Evolutionary conservation across 2,888 invertebrate species (phyloP).

Genomic region (Noctua pronuba): DNA sequence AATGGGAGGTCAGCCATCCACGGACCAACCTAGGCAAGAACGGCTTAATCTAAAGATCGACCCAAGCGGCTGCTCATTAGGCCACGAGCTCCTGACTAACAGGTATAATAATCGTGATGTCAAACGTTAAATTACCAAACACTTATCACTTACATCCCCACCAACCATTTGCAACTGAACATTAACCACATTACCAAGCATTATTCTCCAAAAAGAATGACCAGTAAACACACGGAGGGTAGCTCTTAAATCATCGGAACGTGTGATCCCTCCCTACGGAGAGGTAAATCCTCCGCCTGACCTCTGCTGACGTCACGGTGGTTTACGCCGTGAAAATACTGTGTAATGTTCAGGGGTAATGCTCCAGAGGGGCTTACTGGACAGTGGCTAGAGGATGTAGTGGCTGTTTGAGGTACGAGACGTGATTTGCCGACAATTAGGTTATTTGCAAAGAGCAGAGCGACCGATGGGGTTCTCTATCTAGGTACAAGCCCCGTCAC

Average conservation of each 20-base stretch:
- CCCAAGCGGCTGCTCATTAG: background rate
- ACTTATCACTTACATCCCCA: background rate
- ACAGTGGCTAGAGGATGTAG: background rate
- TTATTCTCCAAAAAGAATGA: conserved; percentile 35
- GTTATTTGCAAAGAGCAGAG: background rate
- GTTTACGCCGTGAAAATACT: conserved; percentile 47
- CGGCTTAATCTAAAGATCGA: background rate
- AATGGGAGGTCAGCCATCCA: background rate
- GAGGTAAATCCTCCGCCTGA: conserved; percentile 47
- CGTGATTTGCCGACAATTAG: conserved; percentile 4
- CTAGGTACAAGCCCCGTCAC: too few relatives aligned
- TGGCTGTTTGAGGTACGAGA: background rate
- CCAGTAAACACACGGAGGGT: conserved; percentile 41
- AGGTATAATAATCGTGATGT: background rate
- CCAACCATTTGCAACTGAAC: too few relatives aligned
- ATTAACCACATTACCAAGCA: background rate
- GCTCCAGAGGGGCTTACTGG: conserved; percentile 17
- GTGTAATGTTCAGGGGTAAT: conserved; percentile 26
- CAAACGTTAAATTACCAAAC: background rate
- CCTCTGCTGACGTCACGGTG: conserved; percentile 58
- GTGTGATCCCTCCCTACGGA: conserved; percentile 56
- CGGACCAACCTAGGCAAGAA: background rate
- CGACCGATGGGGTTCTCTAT: background rate
- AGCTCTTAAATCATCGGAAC: conserved; percentile 60
- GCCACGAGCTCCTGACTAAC: background rate